Evolutionary conservation across 2,113 vertebrate species (phyloP), one percentile per base, ranked within the genome.

Genomic region (Corapipo altera): DNA sequence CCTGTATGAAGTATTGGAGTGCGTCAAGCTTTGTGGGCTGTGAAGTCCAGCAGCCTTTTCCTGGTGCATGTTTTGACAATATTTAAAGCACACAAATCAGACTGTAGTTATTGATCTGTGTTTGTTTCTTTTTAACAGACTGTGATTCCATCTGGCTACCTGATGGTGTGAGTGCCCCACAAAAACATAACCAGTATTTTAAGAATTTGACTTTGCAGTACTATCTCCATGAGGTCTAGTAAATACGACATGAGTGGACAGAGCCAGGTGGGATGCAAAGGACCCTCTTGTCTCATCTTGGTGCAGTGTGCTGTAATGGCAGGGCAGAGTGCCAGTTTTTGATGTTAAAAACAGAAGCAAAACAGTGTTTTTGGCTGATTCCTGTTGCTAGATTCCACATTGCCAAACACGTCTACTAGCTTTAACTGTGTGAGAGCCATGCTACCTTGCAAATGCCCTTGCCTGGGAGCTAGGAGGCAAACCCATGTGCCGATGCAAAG

Each of bases 121-220:
- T 97, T 95, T 94, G 81, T 91, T 93, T 95, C 91, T 94, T 96
- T 95, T 77, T 55, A 88, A 69, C 75, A 85, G 83, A 96, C 86
- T 97, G 92, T 80, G 69, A 71, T 86, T 96, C 90, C 96, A 85
- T 96, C 86, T 97, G 96, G 89, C 96, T 96, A 95, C 94, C 97
- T 95, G 95, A 85, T 95, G 70, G 76, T 86, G 83, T 90, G 75
- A 86, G 78, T 89, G 69, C 62, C 82, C 79, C 46, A 44, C 81
- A 89, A 88, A 95, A 95, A 87, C 88, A 67, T 79, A 76, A 79
- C 85, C 76, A 28, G 33, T 91, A 69, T 88, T 94, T 93, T 86
- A 49, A 85, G 88, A 85, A 30, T 51, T 66, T 2, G 12, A 41
- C 58, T 69, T 95, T 52, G 44, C 44, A 78, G 17, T 44, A 15